Evolutionary conservation across 2,797 vertebrate genomes (phyloP), one percentile per base, ranked within the genome.

Genomic region (Ispidina lecontei): DNA sequence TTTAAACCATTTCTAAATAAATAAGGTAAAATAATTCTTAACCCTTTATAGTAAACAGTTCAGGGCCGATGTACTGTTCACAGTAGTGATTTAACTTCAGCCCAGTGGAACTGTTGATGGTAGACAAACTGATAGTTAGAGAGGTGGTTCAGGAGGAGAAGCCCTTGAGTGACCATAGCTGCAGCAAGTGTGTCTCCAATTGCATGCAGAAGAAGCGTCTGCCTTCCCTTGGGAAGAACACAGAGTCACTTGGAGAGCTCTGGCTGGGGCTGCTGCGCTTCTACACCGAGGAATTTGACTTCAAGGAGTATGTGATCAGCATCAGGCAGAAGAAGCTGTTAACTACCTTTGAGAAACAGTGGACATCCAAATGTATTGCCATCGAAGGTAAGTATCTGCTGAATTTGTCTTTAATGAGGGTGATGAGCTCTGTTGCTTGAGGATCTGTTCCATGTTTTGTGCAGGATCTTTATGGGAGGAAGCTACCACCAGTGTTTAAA

Each of bases 321-420:
- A 99, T 99, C 97, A 98, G 99, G 16, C 99, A 99, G 89, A 98
- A 97, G 95, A 99, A 99, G 68, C 98, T 99, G 23, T 98, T 99
- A 92, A 99, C 99, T 77, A 99, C 99, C 1, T 99, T 99, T 82
- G 99, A 99, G 97, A 99, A 99, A 63, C 99, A 99, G 96, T 99
- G 99, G 99, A 99, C 99, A 18, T 99, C 99, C 91, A 99, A 99
- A 95, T 99, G 99, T 96, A 99, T 99, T 71, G 99, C 99, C 7
- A 99, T 99, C 2, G 99, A 99, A 98, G 99, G 99, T 99, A 94
- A 44, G 72, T 10, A 58, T 16, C 23, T 87, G 51, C 67, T 89
- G 54, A 44, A 25, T 20, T 63, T 55, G n/a, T 43, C 25, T 4
- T 31, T 81, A n/a, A 6, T 14, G 31, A 58, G 39, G 63, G 44